Evolutionary conservation across 2,888 invertebrate species (phyloP), one percentile per base, ranked within the genome.

Genomic region (Timema podura): DNA sequence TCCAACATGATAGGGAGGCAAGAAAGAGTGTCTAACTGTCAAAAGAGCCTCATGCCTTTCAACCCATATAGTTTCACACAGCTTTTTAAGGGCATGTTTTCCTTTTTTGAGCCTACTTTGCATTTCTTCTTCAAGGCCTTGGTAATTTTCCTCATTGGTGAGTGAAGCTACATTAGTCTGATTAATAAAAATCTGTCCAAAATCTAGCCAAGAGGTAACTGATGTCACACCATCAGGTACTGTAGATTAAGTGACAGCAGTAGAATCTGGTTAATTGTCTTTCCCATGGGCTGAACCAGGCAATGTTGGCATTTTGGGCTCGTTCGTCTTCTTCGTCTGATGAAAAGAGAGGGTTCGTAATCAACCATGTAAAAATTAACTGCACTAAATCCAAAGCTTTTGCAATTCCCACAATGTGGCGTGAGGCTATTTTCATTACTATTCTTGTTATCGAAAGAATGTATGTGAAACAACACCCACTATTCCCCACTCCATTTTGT

Each of bases 1-100:
- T 57, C 57, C 57, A 57, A 57, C 16, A 57, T 30, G 15, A 57
- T 8, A 57, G 7, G 61, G 61, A 61, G 16, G 61, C 61, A 61
- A 61, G 61, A 16, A 5, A 30, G 44, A 44, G 16, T 61, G 16
- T 61, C 61, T 44, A 61, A 61, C 30, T 8, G 44, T 61, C 16
- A 61, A 61, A 61, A 61, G 9, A 61, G 1, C 6, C 30, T 61
- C 6, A 61, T 61, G 61, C 7, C 45, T 61, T 61, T 61, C 61
- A 15, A 61, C 61, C 61, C 61, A 61, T 15, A 6, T 6, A 44
- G 61, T 61, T 61, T 61, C 16, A 30, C 61, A 30, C 61, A 61
- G 30, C 8, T 61, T 15, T 45, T 61, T 15, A 57, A 57, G 57
- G 13, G 57, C 3, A 57, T 57, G 57, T 57, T 57, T 57, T 57